Evolutionary conservation across 2,113 vertebrate species (phyloP).

Genomic region (Mionectes macconnelli): DNA sequence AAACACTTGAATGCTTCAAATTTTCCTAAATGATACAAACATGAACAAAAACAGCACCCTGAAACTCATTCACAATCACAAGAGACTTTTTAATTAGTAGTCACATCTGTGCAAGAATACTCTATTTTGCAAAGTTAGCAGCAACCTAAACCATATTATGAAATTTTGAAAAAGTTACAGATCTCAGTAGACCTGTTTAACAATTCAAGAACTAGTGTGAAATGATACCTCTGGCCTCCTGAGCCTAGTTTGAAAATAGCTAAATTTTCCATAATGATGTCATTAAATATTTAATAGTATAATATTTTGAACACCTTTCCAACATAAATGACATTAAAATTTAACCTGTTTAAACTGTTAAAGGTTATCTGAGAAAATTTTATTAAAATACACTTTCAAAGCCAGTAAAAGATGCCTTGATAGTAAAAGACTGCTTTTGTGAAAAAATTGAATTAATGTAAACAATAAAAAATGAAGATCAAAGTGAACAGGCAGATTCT

Average conservation of each 20-base stretch:
- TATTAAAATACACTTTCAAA: slow-evolving; percentile 49
- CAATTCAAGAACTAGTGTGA: slow-evolving; percentile 35
- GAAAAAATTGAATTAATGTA: slow-evolving; percentile 14
- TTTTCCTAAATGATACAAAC: slow-evolving; percentile 66
- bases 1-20: slow-evolving; percentile 41
- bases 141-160: slow-evolving; percentile 67
- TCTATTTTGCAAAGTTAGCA: slow-evolving; percentile 73
- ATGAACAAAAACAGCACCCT: slow-evolving; percentile 54
- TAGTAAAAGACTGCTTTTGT: slow-evolving; percentile 30
- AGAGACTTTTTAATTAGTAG: slow-evolving; percentile 75
- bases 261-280: slow-evolving; percentile 64
- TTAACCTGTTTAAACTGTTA: slow-evolving; percentile 67
- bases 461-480: slow-evolving; percentile 18
- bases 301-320: slow-evolving; percentile 72
- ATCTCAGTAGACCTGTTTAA: slow-evolving; percentile 66
- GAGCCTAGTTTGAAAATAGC: slow-evolving; percentile 49
- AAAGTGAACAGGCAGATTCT: background rate
- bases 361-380: slow-evolving; percentile 65
- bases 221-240: slow-evolving; percentile 29
- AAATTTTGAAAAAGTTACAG: slow-evolving; percentile 68
- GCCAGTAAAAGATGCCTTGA: background rate
- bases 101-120: slow-evolving; percentile 70
- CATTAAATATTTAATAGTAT: slow-evolving; percentile 74
- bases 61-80: slow-evolving; percentile 59
- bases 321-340: slow-evolving; percentile 72